These are phyloP conservation scores for Fistularia commersonii DNA, from an alignment of 2,797 vertebrate species.

Conservation along the genomic window DNA sequence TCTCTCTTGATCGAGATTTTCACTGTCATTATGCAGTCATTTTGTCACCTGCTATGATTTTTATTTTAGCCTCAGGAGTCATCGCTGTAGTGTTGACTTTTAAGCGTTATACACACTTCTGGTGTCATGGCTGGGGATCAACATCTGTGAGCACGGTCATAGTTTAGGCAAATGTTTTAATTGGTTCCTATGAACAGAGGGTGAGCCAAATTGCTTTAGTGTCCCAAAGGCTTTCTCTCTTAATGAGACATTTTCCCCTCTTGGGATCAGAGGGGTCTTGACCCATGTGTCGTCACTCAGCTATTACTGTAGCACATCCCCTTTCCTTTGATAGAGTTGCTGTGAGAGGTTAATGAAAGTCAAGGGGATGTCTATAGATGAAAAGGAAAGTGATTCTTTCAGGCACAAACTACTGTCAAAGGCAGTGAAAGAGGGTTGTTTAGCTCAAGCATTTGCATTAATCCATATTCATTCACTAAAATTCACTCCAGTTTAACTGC, in stretches of 20 bases:
- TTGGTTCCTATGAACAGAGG: slow-evolving; percentile 73
- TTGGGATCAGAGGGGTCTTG: slow-evolving; percentile 69
- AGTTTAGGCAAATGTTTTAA: slow-evolving; percentile 76
- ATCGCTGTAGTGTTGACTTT: slow-evolving; percentile 31
- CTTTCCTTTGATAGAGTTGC: slow-evolving; percentile 47
- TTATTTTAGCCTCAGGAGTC: slow-evolving; percentile 35
- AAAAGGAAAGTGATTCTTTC: slow-evolving; percentile 19
- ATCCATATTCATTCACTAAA: too few species aligned
- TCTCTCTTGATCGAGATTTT: too few species aligned
- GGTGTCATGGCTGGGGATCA: slow-evolving; percentile 44
- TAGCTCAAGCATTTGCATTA: too few species aligned
- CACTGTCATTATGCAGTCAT: slow-evolving; percentile 3
- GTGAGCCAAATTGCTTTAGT: slow-evolving; percentile 72
- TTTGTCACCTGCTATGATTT: slow-evolving; percentile 34
- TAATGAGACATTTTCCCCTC: slow-evolving; percentile 76
- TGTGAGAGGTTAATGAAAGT: slow-evolving; percentile 70
- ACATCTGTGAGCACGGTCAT: slow-evolving; percentile 57
- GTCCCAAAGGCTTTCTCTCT: slow-evolving; percentile 68
- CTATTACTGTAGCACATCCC: slow-evolving; percentile 60
- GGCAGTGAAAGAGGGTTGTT: too few species aligned
- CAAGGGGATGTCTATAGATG: slow-evolving; percentile 33
- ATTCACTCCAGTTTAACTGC: too few species aligned
- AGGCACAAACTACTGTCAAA: slow-evolving; percentile 1
- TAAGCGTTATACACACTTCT: slow-evolving; percentile 23
- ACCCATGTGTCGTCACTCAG: slow-evolving; percentile 64